These are phyloP conservation scores for Saccostrea echinata DNA, from an alignment of 1,140 invertebrate genomes.

Conservation along the genomic window DNA sequence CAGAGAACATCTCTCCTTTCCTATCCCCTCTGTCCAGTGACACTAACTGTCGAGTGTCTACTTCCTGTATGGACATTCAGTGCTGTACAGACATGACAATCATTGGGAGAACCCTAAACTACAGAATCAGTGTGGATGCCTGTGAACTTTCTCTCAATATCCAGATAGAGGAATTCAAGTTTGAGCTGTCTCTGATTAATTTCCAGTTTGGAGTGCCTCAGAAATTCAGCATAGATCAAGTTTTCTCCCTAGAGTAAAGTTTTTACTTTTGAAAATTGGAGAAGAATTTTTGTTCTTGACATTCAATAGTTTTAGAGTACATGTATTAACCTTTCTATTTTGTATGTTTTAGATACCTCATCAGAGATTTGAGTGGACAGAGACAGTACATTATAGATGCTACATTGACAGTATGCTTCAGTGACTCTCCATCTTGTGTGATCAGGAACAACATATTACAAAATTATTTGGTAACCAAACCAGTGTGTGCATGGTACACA, in stretches of 20 bases:
- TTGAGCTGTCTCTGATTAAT: constrained; percentile 40
- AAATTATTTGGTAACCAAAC: constrained; percentile 52
- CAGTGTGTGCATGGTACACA: constrained; percentile 55
- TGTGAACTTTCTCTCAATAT: constrained; percentile 54
- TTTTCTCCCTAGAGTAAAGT: constrained; percentile 37
- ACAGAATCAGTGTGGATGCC: constrained; percentile 54
- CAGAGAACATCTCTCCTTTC: constrained; percentile 10
- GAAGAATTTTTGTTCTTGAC: background rate
- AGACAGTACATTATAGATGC: constrained; percentile 49
- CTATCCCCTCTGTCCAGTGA: constrained; percentile 53
- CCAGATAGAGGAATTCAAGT: constrained; percentile 59
- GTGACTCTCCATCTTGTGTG: constrained; percentile 42
- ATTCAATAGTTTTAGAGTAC: background rate
- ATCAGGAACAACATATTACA: constrained; percentile 44
- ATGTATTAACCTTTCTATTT: background rate
- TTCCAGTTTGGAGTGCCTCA: constrained; percentile 32
- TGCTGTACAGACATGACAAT: constrained; percentile 61
- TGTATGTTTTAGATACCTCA: constrained; percentile 39
- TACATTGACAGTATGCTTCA: constrained; percentile 54
- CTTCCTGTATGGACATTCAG: constrained; percentile 54
- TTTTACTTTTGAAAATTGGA: background rate
- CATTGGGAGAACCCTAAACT: constrained; percentile 51
- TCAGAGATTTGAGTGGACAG: constrained; percentile 47
- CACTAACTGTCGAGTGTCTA: constrained; percentile 52
- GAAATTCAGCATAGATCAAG: constrained; percentile 42